Evolutionary conservation across 92 coral and sea anemone species (phyloP).

Genomic region (Epizoanthus ramosus): DNA sequence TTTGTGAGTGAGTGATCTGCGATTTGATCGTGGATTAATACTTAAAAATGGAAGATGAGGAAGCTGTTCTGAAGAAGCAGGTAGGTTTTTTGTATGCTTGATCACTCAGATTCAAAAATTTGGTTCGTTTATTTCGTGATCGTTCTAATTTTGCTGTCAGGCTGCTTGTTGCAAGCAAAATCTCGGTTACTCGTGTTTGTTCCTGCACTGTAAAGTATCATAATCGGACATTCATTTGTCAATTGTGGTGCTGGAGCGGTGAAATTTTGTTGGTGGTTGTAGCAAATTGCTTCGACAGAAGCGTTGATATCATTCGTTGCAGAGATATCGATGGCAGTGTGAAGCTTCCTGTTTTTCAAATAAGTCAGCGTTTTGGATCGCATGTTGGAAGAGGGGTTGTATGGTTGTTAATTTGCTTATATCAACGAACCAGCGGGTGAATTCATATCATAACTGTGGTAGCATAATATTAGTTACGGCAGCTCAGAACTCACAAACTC

Average conservation of each 20-base stretch:
- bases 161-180: neutral
- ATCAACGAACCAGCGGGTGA: slow-evolving; percentile 38
- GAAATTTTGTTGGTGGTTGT: neutral
- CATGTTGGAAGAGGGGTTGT: slow-evolving; percentile 6
- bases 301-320: neutral
- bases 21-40: slow-evolving; percentile 20
- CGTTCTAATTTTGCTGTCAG: neutral
- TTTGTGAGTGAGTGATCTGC: slow-evolving; percentile 28
- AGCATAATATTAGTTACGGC: slow-evolving; percentile 1
- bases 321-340: neutral
- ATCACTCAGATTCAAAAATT: neutral
- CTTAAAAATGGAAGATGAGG: slow-evolving; percentile 34
- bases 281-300: neutral
- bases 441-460: slow-evolving; percentile 16
- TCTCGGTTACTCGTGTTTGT: neutral
- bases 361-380: slow-evolving; percentile 25
- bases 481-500: neutral
- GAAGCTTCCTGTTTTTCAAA: neutral
- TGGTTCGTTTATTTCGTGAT: neutral
- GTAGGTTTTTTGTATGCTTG: slow-evolving; percentile 1
- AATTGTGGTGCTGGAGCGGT: slow-evolving; percentile 3
- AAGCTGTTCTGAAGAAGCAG: slow-evolving; percentile 39
- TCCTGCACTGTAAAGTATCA: too few relatives aligned
- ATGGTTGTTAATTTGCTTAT: slow-evolving; percentile 32
- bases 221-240: slow-evolving; percentile 17